Percentiles rank a stretch among this genome's conserved stretches.
Conservation (phyloP, 53 echinoderm and acorn worm species). For the Paelopatides confundens region DNA sequence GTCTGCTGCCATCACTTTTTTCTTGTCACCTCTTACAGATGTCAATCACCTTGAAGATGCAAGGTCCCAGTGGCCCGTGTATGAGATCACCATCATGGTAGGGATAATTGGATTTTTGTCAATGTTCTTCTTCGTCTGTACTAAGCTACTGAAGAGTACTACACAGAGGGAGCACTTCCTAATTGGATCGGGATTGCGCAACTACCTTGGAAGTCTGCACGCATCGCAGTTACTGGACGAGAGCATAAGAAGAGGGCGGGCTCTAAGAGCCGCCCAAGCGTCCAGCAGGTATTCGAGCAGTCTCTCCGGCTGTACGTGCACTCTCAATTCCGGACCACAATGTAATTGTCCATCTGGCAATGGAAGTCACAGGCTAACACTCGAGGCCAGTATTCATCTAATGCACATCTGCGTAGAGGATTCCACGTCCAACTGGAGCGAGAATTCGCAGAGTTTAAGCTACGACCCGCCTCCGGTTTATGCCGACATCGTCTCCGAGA, state of each 20-base stretch:
- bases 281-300: not conserved
- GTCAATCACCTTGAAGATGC: not conserved
- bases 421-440: constrained; percentile 4
- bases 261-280: constrained; percentile 4
- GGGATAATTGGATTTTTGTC: constrained; percentile 29
- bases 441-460: not conserved
- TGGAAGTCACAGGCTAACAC: not conserved
- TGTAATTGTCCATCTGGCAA: constrained; percentile 5
- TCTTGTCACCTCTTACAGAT: not conserved
- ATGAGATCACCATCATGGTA: constrained; percentile 20
- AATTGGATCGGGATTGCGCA: not conserved
- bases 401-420: constrained; percentile 24
- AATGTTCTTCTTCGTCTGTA: not conserved
- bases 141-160: not conserved
- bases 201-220: constrained; percentile 3
- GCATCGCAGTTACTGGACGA: constrained; percentile 9
- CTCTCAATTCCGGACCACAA: not conserved
- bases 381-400: constrained; percentile 21
- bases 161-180: not conserved
- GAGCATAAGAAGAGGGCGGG: not conserved
- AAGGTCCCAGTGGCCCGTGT: not conserved
- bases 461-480: constrained; percentile 80
- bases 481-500: constrained; percentile 70
- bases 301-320: not conserved
- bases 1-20: no score